Base-by-base conservation (phyloP, 2,797 vertebrate genomes). In the Alca torda region DNA sequence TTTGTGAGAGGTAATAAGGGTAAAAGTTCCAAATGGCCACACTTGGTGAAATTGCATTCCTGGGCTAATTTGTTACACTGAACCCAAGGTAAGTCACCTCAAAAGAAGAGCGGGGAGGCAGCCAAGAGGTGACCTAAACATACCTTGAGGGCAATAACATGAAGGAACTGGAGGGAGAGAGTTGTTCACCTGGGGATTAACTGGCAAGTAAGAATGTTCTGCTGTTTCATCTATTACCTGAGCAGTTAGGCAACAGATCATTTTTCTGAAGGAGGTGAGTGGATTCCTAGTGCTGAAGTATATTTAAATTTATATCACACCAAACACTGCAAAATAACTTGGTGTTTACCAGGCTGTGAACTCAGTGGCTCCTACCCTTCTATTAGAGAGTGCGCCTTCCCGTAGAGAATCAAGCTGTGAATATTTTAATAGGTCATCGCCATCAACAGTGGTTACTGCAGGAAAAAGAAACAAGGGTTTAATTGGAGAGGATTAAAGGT, bases 401-500 rank as follows among this genome's bases (percentile, higher is more conserved):
- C 33, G 14, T 21, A 41, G 67, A 46, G 87, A 70, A 53, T 41
- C 4, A 12, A 67, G 60, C 48, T 95, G 63, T 89, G 70, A 84
- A 57, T 92, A 77, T 93, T 93, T 89, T 74, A 77, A 35, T 77
- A 70, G 63, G 46, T 74, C 59, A 8, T 63, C 26, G 1, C 76
- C 31, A 64, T 89, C 90, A 76, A 1, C 76, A 59, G 63, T 64
- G 64, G 50, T 72, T 92, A 37, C 43, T 57, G 35, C 46, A 67
- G 53, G 59, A 76, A 60, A 77, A 89, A 88, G 60, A 87, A 96
- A 19, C 25, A 73, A 88, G 56, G 21, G 41, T 84, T 92, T 95
- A 87, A 61, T 60, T 89, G 83, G 50, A 83, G 70, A 84, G 88
- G 75, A 94, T 94, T 96, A 93, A 95, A 90, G 94, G 75, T 90